A percentile compares a stretch with the other conserved stretches of the same genome.
phyloP scores from a whole-genome alignment of 2,113 vertebrate species.

The Orycteropus afer region DNA sequence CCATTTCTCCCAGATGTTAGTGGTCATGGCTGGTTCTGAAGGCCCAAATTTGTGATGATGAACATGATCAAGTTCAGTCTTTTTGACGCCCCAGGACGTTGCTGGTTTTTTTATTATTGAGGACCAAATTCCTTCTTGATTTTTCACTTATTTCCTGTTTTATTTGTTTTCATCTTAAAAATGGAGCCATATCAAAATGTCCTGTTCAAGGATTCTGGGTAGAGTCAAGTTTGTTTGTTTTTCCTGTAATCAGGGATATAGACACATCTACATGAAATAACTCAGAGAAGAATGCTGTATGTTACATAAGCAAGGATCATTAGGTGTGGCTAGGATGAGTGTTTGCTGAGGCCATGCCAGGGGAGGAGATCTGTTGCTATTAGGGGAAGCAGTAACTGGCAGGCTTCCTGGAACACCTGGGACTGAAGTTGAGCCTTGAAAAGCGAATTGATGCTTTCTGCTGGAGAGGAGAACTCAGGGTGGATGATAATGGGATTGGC shows the following conservation, averaged over 20 bases:
- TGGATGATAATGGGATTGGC: background rate
- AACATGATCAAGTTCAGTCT: background rate
- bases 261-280: slow-evolving; percentile 24
- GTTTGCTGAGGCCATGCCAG: background rate
- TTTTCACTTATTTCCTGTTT: slow-evolving; percentile 18
- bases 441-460: background rate
- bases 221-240: background rate
- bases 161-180: slow-evolving; percentile 44
- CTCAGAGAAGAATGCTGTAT: background rate
- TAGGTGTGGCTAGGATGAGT: background rate
- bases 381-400: background rate
- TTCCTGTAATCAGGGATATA: background rate
- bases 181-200: slow-evolving; percentile 17
- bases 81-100: background rate
- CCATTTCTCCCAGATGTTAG: background rate
- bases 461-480: background rate
- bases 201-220: slow-evolving; percentile 12
- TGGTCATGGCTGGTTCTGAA: background rate
- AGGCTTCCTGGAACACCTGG: background rate
- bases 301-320: background rate
- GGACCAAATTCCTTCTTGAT: slow-evolving; percentile 40
- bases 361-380: background rate
- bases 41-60: background rate
- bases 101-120: slow-evolving; percentile 31
- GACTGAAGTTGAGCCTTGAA: background rate